Percentiles rank a stretch among this genome's conserved stretches.
Conservation (phyloP, 1,140 invertebrate species). For the Ctenoplectra terminalis region DNA sequence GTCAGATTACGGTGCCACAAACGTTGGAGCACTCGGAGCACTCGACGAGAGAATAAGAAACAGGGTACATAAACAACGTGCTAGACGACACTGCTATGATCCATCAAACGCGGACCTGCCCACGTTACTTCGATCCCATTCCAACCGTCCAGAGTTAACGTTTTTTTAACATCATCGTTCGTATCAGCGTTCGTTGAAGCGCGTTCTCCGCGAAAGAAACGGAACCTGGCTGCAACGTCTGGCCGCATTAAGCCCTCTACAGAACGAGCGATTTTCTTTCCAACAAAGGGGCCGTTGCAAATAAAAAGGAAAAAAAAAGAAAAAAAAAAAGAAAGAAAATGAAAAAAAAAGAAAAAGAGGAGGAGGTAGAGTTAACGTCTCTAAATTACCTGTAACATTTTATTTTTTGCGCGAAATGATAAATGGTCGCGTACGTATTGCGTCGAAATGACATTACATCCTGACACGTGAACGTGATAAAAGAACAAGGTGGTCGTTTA, state of each 20-base stretch:
- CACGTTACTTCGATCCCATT: neutral
- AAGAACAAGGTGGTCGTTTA: neutral
- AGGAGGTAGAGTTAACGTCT: neutral
- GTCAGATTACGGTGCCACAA: neutral
- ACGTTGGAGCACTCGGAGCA: neutral
- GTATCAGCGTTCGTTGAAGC: neutral
- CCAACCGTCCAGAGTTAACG: neutral
- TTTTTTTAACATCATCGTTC: neutral
- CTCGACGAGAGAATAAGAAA: neutral
- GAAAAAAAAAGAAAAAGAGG: too few species aligned
- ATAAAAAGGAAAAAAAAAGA: neutral
- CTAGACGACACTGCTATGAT: neutral
- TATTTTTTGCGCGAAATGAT: constrained; percentile 29
- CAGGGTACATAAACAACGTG: too few species aligned
- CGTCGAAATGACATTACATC: constrained; percentile 26
- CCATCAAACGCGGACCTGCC: neutral
- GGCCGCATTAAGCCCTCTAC: neutral
- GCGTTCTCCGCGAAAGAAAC: neutral
- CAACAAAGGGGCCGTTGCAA: neutral
- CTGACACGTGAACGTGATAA: constrained; percentile 38
- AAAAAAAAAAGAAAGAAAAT: too few species aligned
- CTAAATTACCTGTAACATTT: constrained; percentile 21
- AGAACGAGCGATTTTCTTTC: neutral
- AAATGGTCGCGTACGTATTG: constrained; percentile 8
- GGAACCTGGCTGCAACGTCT: neutral